These are phyloP conservation scores for Mesopsocus fuscifrons DNA, from an alignment of 2,888 invertebrate genomes.

Conservation along the genomic window DNA sequence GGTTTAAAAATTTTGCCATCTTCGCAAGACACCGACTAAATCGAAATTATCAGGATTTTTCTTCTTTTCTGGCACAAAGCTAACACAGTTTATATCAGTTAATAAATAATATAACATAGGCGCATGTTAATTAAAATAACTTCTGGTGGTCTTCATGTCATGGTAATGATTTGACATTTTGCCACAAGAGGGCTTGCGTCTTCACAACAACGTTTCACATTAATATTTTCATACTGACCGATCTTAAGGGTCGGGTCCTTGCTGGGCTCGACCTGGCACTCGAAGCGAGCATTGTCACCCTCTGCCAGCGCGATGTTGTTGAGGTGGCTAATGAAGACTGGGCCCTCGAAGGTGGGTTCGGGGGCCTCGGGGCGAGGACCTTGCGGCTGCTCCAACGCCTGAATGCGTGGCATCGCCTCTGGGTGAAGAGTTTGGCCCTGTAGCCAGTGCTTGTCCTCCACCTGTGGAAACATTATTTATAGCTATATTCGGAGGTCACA, in stretches of 20 bases:
- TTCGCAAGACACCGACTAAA: too few species aligned
- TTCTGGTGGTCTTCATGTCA: too few species aligned
- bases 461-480: slow-evolving; percentile 9
- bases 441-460: slow-evolving; percentile 60
- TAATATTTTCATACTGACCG: slow-evolving; percentile 22
- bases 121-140: too few species aligned
- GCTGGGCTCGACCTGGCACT: slow-evolving; percentile 80
- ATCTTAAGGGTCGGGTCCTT: slow-evolving; percentile 78
- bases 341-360: slow-evolving; percentile 64
- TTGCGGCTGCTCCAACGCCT: slow-evolving; percentile 64
- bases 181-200: too few species aligned
- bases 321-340: slow-evolving; percentile 77
- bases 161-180: too few species aligned
- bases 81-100: too few species aligned
- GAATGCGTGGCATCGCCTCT: slow-evolving; percentile 69
- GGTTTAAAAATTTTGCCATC: too few species aligned
- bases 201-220: too few species aligned
- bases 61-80: too few species aligned
- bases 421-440: slow-evolving; percentile 76
- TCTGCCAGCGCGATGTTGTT: slow-evolving; percentile 79
- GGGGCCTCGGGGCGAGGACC: slow-evolving; percentile 43
- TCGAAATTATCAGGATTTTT: too few species aligned
- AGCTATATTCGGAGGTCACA: background rate
- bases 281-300: slow-evolving; percentile 74
- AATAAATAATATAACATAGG: too few species aligned